Evolutionary conservation across 1,140 invertebrate species (phyloP).

Genomic region (Drosophila melanica): DNA sequence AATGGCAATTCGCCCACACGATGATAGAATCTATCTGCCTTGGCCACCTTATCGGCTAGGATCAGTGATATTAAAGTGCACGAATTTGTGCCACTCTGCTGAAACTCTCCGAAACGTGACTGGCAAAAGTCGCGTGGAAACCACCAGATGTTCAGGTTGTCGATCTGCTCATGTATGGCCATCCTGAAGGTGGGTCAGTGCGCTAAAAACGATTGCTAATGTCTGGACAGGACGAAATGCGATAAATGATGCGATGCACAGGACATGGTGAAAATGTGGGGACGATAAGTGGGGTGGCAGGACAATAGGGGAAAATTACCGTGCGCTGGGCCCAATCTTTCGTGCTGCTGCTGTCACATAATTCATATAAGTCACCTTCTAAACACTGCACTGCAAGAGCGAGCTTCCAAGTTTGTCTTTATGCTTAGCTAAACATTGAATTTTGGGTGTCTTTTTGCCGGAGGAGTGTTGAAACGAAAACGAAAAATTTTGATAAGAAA

Average conservation of each 20-base stretch:
- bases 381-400: conserved; percentile 63
- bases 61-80: conserved; percentile 78
- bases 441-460: conserved; percentile 60
- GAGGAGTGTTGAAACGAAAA: conserved; percentile 54
- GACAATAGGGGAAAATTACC: conserved; percentile 21
- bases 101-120: conserved; percentile 74
- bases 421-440: conserved; percentile 70
- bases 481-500: conserved; percentile 63
- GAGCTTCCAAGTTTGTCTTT: conserved; percentile 29
- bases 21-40: conserved; percentile 64
- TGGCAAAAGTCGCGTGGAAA: conserved; percentile 78
- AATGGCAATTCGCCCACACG: conserved; percentile 57
- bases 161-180: conserved; percentile 77
- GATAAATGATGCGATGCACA: not conserved
- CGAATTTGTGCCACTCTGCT: conserved; percentile 78
- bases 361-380: conserved; percentile 48
- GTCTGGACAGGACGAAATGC: conserved; percentile 5
- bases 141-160: conserved; percentile 82
- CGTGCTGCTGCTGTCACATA: conserved; percentile 59
- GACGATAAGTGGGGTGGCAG: not conserved
- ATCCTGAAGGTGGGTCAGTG: conserved; percentile 35
- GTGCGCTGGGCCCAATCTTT: conserved; percentile 42
- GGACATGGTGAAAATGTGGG: not conserved
- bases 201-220: conserved; percentile 34
- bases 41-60: conserved; percentile 74